Percentiles rank a stretch among this genome's conserved stretches.
These are phyloP conservation scores for Parelbella ahira DNA, from an alignment of 2,888 invertebrate genomes.

Conservation along the genomic window DNA sequence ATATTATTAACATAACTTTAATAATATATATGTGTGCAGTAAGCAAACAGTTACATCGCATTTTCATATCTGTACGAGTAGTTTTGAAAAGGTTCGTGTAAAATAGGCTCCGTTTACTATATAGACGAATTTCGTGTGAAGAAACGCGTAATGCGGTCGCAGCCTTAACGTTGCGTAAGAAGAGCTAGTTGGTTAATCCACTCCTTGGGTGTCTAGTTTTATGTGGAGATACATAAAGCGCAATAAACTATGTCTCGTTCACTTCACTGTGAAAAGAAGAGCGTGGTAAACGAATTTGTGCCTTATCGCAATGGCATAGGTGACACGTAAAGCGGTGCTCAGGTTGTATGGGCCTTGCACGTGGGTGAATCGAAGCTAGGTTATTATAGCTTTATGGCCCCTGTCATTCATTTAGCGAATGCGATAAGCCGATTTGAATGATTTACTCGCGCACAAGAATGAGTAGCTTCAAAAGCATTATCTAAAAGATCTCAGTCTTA, in stretches of 20 bases:
- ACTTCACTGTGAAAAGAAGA: slow-evolving; percentile 32
- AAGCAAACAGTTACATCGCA: too few species aligned
- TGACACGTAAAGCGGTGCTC: slow-evolving; percentile 19
- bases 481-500: too few species aligned
- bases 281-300: slow-evolving; percentile 31
- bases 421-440: slow-evolving; percentile 51
- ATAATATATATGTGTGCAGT: too few species aligned
- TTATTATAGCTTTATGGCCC: slow-evolving; percentile 62
- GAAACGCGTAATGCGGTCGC: neutral
- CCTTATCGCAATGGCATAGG: slow-evolving; percentile 35
- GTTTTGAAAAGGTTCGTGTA: too few species aligned
- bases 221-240: slow-evolving; percentile 59
- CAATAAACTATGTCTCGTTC: slow-evolving; percentile 56
- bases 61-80: too few species aligned
- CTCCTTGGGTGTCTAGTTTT: slow-evolving; percentile 78
- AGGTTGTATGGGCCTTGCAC: slow-evolving; percentile 39
- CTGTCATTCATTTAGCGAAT: slow-evolving; percentile 71
- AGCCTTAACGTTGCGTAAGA: slow-evolving; percentile 54
- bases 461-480: slow-evolving; percentile 4
- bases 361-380: slow-evolving; percentile 60
- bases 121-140: too few species aligned
- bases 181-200: slow-evolving; percentile 60
- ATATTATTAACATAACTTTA: too few species aligned
- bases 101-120: too few species aligned
- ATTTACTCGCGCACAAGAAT: slow-evolving; percentile 38